Evolutionary conservation across 2,113 vertebrate species (phyloP).

Genomic region (Psilopsiagon aurifrons): DNA sequence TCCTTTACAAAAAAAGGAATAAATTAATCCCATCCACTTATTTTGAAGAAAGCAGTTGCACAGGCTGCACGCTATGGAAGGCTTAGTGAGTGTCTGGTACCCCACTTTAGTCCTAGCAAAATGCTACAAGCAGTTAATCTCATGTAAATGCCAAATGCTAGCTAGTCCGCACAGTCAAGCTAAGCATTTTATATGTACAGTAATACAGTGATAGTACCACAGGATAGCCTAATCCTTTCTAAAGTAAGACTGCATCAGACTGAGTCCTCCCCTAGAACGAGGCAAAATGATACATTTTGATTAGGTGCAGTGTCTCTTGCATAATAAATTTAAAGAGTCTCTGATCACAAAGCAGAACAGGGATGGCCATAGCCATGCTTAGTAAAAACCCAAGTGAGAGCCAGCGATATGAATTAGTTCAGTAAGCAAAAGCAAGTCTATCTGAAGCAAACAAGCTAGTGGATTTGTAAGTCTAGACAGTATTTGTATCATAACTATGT

Average conservation of each 20-base stretch:
- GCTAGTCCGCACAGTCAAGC: background rate
- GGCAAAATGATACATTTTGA: background rate
- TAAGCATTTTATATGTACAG: constrained; percentile 24
- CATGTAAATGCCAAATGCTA: background rate
- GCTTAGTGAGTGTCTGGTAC: constrained; percentile 10
- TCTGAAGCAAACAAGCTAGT: background rate
- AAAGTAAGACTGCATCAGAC: background rate
- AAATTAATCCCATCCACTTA: background rate
- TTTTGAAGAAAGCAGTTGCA: background rate
- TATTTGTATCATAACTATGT: constrained; percentile 14
- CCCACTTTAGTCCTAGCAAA: background rate
- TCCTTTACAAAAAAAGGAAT: background rate
- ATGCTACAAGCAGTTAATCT: constrained; percentile 11
- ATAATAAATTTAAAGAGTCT: background rate
- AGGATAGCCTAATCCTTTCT: constrained; percentile 14
- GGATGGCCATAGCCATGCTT: background rate
- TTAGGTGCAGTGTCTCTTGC: background rate
- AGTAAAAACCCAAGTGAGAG: background rate
- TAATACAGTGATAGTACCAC: background rate
- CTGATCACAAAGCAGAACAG: background rate
- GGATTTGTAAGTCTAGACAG: constrained; percentile 31
- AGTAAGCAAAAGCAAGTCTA: background rate
- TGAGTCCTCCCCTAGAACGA: background rate
- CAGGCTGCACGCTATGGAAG: background rate
- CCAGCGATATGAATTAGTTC: background rate